Evolutionary conservation across 2,113 vertebrate genomes (phyloP).

Genomic region (Trematocara zebra): DNA sequence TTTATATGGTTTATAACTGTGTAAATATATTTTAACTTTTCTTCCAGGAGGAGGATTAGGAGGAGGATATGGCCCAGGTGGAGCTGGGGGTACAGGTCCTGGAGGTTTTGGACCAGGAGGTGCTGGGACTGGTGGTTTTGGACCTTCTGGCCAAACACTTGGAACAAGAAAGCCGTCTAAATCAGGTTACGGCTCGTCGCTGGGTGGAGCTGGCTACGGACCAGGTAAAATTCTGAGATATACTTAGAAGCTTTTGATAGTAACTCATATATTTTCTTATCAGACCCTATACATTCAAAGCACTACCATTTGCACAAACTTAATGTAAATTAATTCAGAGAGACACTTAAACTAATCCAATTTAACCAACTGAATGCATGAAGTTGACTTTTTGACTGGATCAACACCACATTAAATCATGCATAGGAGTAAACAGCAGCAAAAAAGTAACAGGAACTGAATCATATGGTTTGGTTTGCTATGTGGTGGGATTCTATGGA

Average conservation of each 20-base stretch:
- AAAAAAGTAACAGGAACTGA: not conserved
- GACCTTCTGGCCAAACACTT: conserved; percentile 42
- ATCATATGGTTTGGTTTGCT: not conserved
- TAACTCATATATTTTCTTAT: not conserved
- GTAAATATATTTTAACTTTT: not conserved
- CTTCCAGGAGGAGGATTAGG: conserved; percentile 9
- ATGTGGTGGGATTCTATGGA: not conserved
- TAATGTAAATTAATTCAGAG: not conserved
- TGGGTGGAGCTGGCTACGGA: conserved; percentile 43
- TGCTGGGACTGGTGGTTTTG: conserved; percentile 21
- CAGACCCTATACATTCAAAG: not conserved
- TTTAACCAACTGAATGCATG: not conserved
- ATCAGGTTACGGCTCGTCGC: conserved; percentile 45
- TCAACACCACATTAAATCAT: not conserved
- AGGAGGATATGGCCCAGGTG: not conserved
- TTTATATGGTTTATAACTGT: not conserved
- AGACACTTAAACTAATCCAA: not conserved
- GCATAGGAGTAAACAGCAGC: not conserved
- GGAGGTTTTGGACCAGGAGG: conserved; percentile 2
- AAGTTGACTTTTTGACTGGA: not conserved
- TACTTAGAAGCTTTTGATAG: not conserved
- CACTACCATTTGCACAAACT: not conserved
- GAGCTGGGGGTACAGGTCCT: not conserved
- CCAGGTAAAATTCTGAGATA: conserved; percentile 38
- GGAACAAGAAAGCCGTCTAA: conserved; percentile 61